Evolutionary conservation across 2,113 vertebrate genomes (phyloP).

Genomic region (Junco hyemalis): DNA sequence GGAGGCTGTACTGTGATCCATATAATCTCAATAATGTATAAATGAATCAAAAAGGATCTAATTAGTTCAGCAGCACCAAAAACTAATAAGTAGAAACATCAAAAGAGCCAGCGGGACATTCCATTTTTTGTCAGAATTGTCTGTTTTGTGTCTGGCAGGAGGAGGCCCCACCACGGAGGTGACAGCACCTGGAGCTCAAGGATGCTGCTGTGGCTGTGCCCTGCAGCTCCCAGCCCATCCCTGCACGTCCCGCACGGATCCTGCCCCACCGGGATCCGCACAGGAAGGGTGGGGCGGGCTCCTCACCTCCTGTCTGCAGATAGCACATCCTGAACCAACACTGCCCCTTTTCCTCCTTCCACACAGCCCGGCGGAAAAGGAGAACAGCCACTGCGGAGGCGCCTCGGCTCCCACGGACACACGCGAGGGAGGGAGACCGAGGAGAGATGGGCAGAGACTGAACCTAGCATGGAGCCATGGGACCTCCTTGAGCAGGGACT

Average conservation of each 20-base stretch:
- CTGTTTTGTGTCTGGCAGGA: background rate
- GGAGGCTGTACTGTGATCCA: background rate
- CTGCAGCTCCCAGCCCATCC: background rate
- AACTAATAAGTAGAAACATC: conserved; percentile 29
- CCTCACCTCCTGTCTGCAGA: conserved; percentile 19
- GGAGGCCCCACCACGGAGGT: background rate
- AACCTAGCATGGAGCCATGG: background rate
- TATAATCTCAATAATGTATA: background rate
- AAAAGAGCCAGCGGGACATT: background rate
- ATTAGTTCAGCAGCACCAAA: conserved; percentile 26
- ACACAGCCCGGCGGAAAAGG: background rate
- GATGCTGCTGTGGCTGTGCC: background rate
- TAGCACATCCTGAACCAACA: background rate
- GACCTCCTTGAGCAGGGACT: background rate
- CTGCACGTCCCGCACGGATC: background rate
- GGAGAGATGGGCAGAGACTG: background rate
- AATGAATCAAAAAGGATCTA: conserved; percentile 38
- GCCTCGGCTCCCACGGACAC: fast-evolving
- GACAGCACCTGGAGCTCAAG: fast-evolving
- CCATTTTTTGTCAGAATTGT: background rate
- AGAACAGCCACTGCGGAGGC: background rate
- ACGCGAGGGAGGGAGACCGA: background rate
- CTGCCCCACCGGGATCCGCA: background rate
- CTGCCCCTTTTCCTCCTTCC: conserved; percentile 12
- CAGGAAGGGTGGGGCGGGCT: conserved; percentile 40